Percentiles rank a stretch among this genome's conserved stretches.
Conservation (phyloP, 2,797 vertebrate genomes). For the Lemur catta region DNA sequence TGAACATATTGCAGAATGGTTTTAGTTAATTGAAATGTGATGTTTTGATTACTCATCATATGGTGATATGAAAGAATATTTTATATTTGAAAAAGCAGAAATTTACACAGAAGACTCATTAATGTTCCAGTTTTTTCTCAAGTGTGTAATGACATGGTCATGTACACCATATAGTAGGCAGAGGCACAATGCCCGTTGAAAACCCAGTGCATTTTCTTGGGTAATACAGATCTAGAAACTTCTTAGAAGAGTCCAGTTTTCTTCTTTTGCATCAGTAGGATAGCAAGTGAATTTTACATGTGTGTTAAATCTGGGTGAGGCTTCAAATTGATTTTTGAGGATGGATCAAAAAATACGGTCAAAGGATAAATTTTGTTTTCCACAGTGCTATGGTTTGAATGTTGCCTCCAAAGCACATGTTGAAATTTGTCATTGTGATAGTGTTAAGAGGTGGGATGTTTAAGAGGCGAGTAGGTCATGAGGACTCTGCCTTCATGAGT, state of each 20-base stretch:
- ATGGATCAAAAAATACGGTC: neutral
- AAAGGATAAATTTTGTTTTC: neutral
- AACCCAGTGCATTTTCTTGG: neutral
- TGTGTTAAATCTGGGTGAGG: neutral
- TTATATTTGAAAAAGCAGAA: slow-evolving; percentile 15
- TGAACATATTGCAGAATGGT: neutral
- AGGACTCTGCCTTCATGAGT: neutral
- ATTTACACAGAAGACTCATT: neutral
- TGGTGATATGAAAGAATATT: neutral
- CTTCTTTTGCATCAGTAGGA: neutral
- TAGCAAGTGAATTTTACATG: neutral
- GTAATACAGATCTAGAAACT: neutral
- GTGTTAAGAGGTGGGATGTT: neutral
- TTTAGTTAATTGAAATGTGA: slow-evolving; percentile 33
- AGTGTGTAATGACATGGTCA: neutral
- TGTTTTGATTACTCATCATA: slow-evolving; percentile 38
- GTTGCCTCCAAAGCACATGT: neutral
- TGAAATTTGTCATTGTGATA: neutral
- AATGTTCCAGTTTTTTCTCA: neutral
- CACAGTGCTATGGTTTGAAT: neutral
- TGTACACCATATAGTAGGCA: neutral
- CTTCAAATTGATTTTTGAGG: slow-evolving; percentile 15
- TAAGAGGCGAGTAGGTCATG: neutral
- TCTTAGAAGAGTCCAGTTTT: neutral
- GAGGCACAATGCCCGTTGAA: neutral